Base-by-base conservation (phyloP, 2,113 vertebrate genomes). In the Pedionomus torquatus region DNA sequence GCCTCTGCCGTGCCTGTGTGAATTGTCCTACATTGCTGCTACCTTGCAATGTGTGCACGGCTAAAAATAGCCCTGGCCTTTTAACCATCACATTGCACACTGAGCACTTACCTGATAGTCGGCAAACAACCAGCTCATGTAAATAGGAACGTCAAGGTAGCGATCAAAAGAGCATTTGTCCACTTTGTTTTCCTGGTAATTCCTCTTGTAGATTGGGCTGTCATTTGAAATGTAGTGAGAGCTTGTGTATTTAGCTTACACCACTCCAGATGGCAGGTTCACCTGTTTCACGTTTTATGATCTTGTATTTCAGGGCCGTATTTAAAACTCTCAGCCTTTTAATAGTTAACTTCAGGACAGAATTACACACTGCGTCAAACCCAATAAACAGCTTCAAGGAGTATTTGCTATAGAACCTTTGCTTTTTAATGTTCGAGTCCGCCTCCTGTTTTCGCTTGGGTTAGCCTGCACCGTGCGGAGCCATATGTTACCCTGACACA, bases 21-120 rank as follows among this genome's bases (percentile, higher is more conserved):
- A 92, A 64, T 78, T 92, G 92, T n/a, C 85, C 90, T 95, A 89
- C 58, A 89, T 95, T 96, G 61, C 61, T 95, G 39, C 83, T 87
- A n/a, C 89, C 44, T 81, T 84, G 80, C 75, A 66, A 41, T 84
- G 92, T 92, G 90, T 95, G 71, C 86, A 30, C 0, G 2, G 61
- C 77, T 95, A 89, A 93, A 95, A 96, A 95, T 93, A 96, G 63
- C 49, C 2, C 51, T 58, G 58, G 66, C 74, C 81, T 94, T 96
- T 96, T 79, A 91, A 39, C 77, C 20, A 2, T 72, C 77, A 57
- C 70, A 25, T 51, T 57, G 66, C 75, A 65, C 58, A 52, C 57
- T 3, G 11, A 89, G 63, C 69, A 44, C 68, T 84, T 91, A 94
- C 81, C 87, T 95, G 94, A 63, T 5, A 82, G 70, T 1, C 61